Conservation (phyloP, 2,888 invertebrate species). For the Brachyptera risi region DNA sequence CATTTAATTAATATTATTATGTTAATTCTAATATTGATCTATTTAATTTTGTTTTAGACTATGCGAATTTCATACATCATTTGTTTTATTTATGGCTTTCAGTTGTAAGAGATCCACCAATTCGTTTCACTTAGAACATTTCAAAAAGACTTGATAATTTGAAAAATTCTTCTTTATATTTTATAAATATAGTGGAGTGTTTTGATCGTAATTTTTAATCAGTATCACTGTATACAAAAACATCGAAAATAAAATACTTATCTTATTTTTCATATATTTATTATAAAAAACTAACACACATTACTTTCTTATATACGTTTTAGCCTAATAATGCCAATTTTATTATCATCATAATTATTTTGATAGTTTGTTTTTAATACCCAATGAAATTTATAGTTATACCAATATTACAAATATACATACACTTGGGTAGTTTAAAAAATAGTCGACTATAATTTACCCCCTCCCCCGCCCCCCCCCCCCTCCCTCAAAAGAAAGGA, state of each 20-base stretch:
- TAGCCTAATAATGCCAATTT: slow-evolving; percentile 20
- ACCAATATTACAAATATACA: slow-evolving; percentile 18
- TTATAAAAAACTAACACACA: slow-evolving; percentile 21
- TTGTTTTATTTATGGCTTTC: not conserved
- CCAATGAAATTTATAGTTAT: slow-evolving; percentile 18
- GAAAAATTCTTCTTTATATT: not conserved
- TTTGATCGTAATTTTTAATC: slow-evolving; percentile 19
- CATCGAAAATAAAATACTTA: slow-evolving; percentile 21
- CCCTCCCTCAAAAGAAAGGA: not conserved
- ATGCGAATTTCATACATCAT: not conserved
- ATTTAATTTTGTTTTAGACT: not conserved
- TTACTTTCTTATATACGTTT: slow-evolving; percentile 13
- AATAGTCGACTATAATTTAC: not conserved
- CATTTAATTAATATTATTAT: slow-evolving; percentile 2
- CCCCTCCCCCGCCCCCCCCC: not conserved
- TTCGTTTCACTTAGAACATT: no score
- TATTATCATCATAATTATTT: slow-evolving; percentile 19
- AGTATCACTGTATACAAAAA: slow-evolving; percentile 18
- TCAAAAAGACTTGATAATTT: no score
- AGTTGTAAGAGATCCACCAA: not conserved
- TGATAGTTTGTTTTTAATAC: slow-evolving; percentile 16
- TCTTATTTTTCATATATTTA: slow-evolving; percentile 20
- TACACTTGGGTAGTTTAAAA: slow-evolving; percentile 8
- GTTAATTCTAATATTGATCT: slow-evolving; percentile 14
- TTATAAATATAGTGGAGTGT: slow-evolving; percentile 22